Base-by-base conservation (phyloP, 2,888 invertebrate species). In the Anthrax anthrax region DNA sequence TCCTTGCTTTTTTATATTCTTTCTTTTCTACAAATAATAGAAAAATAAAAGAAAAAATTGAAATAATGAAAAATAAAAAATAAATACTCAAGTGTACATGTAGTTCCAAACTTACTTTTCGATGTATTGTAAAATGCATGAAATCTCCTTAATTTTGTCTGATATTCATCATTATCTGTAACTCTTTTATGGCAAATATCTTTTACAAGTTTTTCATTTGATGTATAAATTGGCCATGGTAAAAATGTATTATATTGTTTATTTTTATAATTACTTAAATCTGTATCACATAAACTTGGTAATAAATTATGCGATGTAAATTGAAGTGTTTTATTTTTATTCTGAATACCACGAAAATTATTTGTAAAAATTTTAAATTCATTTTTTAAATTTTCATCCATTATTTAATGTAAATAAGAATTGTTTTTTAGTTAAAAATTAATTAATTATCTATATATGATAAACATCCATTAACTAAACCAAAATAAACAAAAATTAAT, bases 181-280 rank as follows among this genome's bases (percentile, higher is more conserved):
- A 56, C 49, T 6, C 60, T 52, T 18, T 49, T 51, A 39, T 52
- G 54, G 19, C 58, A 59, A 6, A 56, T 43, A 43, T 61, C 61
- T 1, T 54, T 44, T 32, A 50, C 43, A 23, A 47, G 42, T 6
- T 43, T 47, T 32, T 12, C 2, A 2, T 46, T 48, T 0, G 51
- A 39, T 0, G 56, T 53, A 48, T 47, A 56, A 6, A 59, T 39
- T 0, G 58, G 54, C 5, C 47, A 46, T 0, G 58, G 58, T 17
- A 32, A 42, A 12, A 12, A 32, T 32, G 29, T 32, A 32, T 12
- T 12, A 12, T 2, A 1, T 12, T 32, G 10, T 9, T 32, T 12
- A 32, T 23, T 23, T 23, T 23, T 23, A 23, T 6, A 6, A 6
- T 23, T 8, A 23, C 8, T 23, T 6, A 23, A 6, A 23, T 23